Evolutionary conservation across 2,113 vertebrate genomes (phyloP).

Genomic region (Sylvia atricapilla): DNA sequence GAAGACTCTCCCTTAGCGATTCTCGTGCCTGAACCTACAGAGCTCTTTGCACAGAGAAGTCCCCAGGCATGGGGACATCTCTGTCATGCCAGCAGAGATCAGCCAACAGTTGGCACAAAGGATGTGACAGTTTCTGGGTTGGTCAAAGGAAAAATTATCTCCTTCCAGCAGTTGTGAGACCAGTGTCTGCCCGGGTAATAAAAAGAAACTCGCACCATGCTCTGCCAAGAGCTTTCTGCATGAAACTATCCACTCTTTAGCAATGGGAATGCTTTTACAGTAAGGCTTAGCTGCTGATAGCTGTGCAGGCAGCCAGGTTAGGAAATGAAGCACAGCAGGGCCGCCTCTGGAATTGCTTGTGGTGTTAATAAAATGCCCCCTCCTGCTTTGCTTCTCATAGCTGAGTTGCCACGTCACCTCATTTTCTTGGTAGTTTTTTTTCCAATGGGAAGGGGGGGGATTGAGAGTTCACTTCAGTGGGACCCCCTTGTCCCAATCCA

Average conservation of each 20-base stretch:
- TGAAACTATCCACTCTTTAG: background rate
- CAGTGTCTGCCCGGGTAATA: background rate
- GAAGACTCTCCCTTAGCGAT: background rate
- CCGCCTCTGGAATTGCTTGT: background rate
- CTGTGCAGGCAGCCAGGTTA: background rate
- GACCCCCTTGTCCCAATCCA: fast-evolving
- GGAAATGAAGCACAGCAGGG: background rate
- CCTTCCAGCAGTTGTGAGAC: background rate
- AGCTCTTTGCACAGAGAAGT: background rate
- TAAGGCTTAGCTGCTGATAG: background rate
- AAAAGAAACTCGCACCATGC: background rate
- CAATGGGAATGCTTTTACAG: background rate
- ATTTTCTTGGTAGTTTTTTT: background rate
- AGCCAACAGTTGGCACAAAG: background rate
- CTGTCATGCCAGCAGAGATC: background rate
- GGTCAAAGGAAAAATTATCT: background rate
- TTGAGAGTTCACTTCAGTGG: background rate
- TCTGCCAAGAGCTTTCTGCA: background rate
- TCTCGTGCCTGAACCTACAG: background rate
- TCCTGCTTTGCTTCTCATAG: background rate
- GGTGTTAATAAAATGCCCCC: background rate
- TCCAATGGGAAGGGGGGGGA: background rate
- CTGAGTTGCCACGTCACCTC: background rate
- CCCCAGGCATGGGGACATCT: background rate
- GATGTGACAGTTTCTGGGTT: background rate